phyloP scores from a whole-genome alignment of 2,113 vertebrate species.

The Salvelinus namaycush region DNA sequence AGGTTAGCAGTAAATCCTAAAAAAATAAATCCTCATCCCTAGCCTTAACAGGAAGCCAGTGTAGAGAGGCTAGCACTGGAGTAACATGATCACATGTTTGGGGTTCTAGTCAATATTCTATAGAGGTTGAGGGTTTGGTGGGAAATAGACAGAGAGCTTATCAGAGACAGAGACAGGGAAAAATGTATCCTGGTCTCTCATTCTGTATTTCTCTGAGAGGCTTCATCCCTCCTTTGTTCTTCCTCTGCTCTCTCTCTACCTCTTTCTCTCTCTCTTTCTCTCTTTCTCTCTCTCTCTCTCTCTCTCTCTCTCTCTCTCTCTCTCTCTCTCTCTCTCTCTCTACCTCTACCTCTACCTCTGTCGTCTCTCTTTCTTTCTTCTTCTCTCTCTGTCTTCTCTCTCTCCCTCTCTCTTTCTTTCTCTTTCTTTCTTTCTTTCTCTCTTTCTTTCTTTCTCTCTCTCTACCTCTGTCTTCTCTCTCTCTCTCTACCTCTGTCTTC shows the following conservation, averaged over 20 bases:
- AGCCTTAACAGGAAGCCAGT: no score
- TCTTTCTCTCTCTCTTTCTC: background rate
- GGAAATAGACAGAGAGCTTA: background rate
- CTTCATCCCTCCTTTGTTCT: background rate
- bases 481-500: background rate
- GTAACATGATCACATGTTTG: no score
- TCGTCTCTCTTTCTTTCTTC: background rate
- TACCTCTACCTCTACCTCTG: background rate
- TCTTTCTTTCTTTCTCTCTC: background rate
- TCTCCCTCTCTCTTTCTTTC: rapidly evolving
- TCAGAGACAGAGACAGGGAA: background rate
- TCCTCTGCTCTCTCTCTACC: background rate
- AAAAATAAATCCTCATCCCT: no score
- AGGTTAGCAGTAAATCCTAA: no score
- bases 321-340: background rate
- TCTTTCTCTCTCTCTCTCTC: background rate
- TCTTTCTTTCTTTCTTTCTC: rapidly evolving
- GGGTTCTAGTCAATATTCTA: no score
- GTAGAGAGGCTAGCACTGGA: no score
- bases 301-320: background rate
- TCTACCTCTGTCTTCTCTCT: rapidly evolving
- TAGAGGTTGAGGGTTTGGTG: background rate
- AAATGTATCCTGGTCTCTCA: constrained; percentile 2
- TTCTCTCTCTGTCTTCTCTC: background rate
- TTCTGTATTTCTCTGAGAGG: constrained; percentile 10